Percentiles rank a stretch among this genome's conserved stretches.
phyloP scores from a whole-genome alignment of 1,140 invertebrate genomes.

The Ostrea edulis region DNA sequence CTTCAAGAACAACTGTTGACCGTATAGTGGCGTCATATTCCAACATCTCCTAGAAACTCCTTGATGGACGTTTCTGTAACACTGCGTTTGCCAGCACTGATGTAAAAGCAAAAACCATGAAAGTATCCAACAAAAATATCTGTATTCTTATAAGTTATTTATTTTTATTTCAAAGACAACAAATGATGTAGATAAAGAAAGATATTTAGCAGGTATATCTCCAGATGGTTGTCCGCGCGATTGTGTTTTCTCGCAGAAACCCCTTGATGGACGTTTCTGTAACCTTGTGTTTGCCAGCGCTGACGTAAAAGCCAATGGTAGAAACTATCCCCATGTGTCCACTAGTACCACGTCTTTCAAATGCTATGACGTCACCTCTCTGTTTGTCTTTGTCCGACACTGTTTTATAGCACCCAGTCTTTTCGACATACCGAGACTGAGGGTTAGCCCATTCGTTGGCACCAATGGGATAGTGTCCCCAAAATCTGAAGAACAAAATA shows the following conservation, averaged over 20 bases:
- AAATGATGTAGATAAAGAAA: no score
- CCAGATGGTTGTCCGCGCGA: background rate
- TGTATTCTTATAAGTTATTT: no score
- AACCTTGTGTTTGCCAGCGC: background rate
- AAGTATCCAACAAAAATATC: no score
- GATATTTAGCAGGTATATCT: background rate
- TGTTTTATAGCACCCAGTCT: background rate
- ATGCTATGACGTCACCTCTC: background rate
- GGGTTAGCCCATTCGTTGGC: slow-evolving; percentile 1
- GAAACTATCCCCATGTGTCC: background rate
- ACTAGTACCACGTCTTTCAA: no score
- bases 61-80: no score
- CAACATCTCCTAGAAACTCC: no score
- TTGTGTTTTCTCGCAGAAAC: background rate
- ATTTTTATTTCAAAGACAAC: no score
- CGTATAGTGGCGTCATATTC: no score
- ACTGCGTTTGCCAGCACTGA: no score
- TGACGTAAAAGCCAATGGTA: background rate
- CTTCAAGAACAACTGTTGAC: no score
- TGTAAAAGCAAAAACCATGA: no score
- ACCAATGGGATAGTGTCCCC: background rate
- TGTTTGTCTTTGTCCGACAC: background rate
- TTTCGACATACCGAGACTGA: background rate
- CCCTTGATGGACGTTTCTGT: background rate
- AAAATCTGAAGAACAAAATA: no score